phyloP scores from a whole-genome alignment of 2,113 vertebrate species.

The Pseudopipra pipra region DNA sequence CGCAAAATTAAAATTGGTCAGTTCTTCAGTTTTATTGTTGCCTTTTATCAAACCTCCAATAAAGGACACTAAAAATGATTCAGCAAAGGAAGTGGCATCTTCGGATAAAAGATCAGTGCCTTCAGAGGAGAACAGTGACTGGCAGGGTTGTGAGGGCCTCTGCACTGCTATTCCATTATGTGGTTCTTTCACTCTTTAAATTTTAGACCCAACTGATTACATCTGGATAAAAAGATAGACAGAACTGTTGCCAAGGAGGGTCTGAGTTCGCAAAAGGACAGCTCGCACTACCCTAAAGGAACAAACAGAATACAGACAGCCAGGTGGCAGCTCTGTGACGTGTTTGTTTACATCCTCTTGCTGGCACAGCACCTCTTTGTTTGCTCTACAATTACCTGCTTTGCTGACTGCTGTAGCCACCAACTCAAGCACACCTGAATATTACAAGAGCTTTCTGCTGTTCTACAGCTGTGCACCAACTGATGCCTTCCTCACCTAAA shows the following conservation, averaged over 20 bases:
- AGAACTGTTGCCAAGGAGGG: background rate
- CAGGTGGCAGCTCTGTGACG: background rate
- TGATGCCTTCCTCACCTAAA: background rate
- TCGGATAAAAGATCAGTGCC: background rate
- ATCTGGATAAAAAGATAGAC: background rate
- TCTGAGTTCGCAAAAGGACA: background rate
- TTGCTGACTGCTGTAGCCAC: accelerated
- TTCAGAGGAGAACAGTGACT: background rate
- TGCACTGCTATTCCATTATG: background rate
- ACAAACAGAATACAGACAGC: background rate
- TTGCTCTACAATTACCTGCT: background rate
- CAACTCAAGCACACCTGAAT: background rate
- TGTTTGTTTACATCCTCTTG: background rate
- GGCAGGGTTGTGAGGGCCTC: background rate
- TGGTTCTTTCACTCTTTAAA: background rate
- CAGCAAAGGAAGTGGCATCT: background rate
- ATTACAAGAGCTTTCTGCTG: background rate
- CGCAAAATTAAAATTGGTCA: background rate
- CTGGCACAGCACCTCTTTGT: background rate
- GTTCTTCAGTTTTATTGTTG: background rate
- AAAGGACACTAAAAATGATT: background rate
- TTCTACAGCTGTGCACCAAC: background rate
- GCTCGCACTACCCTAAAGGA: background rate
- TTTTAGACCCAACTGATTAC: background rate
- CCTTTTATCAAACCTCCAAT: background rate